These are phyloP conservation scores for Hoplias malabaricus DNA, from an alignment of 2,113 vertebrate genomes.

Conservation along the genomic window DNA sequence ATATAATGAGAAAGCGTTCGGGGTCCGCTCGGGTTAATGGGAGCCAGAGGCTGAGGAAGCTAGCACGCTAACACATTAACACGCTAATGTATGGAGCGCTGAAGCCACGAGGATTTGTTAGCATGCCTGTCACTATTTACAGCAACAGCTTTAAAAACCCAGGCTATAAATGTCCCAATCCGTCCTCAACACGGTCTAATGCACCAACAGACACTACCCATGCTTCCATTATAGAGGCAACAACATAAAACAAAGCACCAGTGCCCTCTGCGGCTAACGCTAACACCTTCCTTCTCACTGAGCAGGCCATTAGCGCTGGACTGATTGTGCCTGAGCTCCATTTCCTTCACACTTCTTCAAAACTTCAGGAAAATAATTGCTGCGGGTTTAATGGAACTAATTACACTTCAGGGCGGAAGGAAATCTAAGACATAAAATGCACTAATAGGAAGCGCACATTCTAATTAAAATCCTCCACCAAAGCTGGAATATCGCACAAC, in stretches of 20 bases:
- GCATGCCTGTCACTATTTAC: slow-evolving; percentile 13
- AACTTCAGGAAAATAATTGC: slow-evolving; percentile 47
- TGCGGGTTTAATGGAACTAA: slow-evolving; percentile 40
- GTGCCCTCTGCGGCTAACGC: not conserved
- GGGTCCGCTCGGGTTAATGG: slow-evolving; percentile 72
- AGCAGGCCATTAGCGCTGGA: slow-evolving; percentile 26
- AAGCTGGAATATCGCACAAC: slow-evolving; percentile 33
- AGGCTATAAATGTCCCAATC: not conserved
- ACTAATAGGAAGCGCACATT: slow-evolving; percentile 45
- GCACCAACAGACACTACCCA: not conserved
- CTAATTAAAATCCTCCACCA: slow-evolving; percentile 42
- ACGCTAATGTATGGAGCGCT: not conserved
- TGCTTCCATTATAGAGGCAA: slow-evolving; percentile 23
- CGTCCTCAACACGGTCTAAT: not conserved
- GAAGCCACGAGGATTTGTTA: slow-evolving; percentile 12
- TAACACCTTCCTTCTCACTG: slow-evolving; percentile 18
- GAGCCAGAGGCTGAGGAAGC: slow-evolving; percentile 51
- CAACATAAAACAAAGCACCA: not conserved
- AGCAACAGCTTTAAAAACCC: slow-evolving; percentile 23
- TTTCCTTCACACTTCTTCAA: slow-evolving; percentile 43
- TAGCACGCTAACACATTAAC: not conserved
- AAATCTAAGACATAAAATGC: slow-evolving; percentile 39
- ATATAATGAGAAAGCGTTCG: slow-evolving; percentile 66
- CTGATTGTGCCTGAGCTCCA: slow-evolving; percentile 25
- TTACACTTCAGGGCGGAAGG: slow-evolving; percentile 34